Evolutionary conservation across 2,113 vertebrate species (phyloP).

Genomic region (Noctilio leporinus): DNA sequence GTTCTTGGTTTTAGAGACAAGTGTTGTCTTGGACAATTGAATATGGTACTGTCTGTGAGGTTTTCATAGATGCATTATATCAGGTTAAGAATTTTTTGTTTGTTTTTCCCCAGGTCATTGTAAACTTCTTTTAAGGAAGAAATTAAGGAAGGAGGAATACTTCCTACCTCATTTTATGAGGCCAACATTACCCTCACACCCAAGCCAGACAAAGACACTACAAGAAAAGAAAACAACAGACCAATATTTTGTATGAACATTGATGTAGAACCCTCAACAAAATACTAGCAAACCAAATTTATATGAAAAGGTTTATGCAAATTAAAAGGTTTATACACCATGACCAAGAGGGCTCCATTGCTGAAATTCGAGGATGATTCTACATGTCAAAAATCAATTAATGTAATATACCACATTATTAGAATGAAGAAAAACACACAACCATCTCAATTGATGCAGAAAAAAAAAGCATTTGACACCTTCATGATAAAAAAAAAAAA

Average conservation of each 20-base stretch:
- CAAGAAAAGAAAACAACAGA: background rate
- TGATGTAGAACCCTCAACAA: background rate
- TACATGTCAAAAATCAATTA: accelerated
- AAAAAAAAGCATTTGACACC: background rate
- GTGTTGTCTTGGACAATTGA: background rate
- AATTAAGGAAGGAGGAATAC: background rate
- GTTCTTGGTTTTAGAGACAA: background rate
- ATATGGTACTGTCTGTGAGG: background rate
- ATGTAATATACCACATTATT: background rate
- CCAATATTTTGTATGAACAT: too few relatives aligned
- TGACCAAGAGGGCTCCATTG: background rate
- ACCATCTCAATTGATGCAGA: background rate
- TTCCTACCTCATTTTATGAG: background rate
- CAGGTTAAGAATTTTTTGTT: background rate
- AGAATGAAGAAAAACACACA: background rate
- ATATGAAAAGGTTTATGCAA: too few relatives aligned
- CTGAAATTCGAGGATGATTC: background rate
- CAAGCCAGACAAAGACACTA: background rate
- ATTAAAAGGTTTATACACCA: accelerated
- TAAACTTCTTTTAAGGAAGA: background rate
- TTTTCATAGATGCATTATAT: background rate
- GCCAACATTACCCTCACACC: background rate
- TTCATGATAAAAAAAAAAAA: background rate
- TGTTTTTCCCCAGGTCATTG: background rate
- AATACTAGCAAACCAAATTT: background rate